Conservation (phyloP, 2,797 vertebrate species). For the Microchirus variegatus region DNA sequence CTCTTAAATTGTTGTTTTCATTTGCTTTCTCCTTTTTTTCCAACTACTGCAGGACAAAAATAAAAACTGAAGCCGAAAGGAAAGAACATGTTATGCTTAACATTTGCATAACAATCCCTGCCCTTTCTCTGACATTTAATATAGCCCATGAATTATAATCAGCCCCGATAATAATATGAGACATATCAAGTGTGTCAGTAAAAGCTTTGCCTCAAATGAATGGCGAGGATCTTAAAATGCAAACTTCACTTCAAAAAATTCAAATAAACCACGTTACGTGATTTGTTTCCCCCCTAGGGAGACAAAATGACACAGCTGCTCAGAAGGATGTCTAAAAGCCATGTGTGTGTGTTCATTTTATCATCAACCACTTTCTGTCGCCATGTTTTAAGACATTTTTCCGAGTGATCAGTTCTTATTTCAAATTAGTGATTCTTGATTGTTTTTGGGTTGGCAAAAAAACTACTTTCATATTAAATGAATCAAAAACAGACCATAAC, state of each 20-base stretch:
- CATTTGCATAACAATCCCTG: constrained; percentile 84
- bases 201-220: constrained; percentile 75
- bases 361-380: too few relatives aligned
- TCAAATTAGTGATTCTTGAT: too few relatives aligned
- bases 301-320: too few relatives aligned
- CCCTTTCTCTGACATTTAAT: constrained; percentile 85
- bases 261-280: neutral
- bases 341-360: too few relatives aligned
- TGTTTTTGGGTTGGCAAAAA: too few relatives aligned
- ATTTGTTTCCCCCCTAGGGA: neutral
- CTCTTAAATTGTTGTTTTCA: neutral
- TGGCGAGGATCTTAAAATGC: constrained; percentile 33
- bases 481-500: too few relatives aligned
- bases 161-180: constrained; percentile 79
- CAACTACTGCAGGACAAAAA: constrained; percentile 8
- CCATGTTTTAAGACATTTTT: too few relatives aligned
- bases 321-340: too few relatives aligned
- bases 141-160: constrained; percentile 81
- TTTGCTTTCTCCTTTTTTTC: constrained; percentile 42
- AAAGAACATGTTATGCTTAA: constrained; percentile 75
- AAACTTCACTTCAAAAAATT: constrained; percentile 39
- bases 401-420: too few relatives aligned
- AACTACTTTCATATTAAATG: too few relatives aligned
- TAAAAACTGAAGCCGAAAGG: constrained; percentile 50
- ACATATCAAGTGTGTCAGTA: constrained; percentile 78